Conservation (phyloP, 2,113 vertebrate species). For the Cephalopterus ornatus region DNA sequence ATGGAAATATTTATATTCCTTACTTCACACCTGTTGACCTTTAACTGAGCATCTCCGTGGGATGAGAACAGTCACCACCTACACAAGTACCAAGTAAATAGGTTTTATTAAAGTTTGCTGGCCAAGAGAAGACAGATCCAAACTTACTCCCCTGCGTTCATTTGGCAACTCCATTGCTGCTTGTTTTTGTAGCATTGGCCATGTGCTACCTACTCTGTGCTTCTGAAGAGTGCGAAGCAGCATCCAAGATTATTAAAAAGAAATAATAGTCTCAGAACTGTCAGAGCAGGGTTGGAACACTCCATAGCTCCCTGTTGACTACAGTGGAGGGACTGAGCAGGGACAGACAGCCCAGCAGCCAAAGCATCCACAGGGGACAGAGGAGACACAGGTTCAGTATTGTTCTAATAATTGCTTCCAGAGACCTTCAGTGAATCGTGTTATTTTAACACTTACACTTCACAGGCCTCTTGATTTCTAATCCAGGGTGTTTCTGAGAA, state of each 20-base stretch:
- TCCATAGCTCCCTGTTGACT: background rate
- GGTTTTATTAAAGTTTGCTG: background rate
- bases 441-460: background rate
- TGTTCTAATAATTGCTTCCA: background rate
- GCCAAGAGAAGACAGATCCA: background rate
- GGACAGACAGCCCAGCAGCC: background rate
- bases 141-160: background rate
- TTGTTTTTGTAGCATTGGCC: background rate
- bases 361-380: background rate
- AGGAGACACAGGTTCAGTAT: background rate
- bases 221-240: background rate
- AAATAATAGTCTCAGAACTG: background rate
- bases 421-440: background rate
- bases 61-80: background rate
- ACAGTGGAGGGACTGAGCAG: background rate
- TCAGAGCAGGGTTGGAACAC: background rate
- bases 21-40: background rate
- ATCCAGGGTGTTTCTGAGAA: background rate
- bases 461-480: background rate
- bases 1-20: slow-evolving; percentile 3
- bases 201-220: background rate
- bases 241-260: background rate
- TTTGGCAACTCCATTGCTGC: background rate
- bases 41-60: background rate
- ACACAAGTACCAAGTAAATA: background rate